Conservation (phyloP, 2,113 vertebrate genomes). For the Rana temporaria region DNA sequence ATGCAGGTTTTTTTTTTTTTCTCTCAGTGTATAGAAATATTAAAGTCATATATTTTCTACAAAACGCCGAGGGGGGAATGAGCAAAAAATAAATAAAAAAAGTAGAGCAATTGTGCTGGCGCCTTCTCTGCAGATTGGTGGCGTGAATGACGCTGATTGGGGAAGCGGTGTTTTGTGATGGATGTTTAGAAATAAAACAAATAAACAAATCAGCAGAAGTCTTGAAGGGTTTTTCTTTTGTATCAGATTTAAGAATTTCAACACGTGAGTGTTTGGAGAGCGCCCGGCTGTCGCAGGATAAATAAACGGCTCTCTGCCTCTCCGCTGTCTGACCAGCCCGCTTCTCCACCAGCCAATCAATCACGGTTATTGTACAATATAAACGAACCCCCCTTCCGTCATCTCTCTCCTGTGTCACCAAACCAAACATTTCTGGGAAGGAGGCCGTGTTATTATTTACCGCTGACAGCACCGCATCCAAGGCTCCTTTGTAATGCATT, state of each 20-base stretch:
- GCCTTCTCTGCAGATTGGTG: not conserved
- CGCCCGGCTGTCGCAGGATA: not conserved
- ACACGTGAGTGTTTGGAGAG: conserved; percentile 12
- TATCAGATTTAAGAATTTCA: conserved; percentile 11
- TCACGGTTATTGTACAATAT: conserved; percentile 22
- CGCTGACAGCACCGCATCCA: no score
- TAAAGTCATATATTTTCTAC: not conserved
- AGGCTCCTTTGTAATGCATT: no score
- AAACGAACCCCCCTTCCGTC: not conserved
- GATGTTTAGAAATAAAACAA: conserved; percentile 8
- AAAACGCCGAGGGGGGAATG: not conserved
- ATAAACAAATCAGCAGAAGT: conserved; percentile 4
- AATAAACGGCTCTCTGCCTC: conserved; percentile 25
- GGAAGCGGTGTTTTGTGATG: not conserved
- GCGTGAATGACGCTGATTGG: not conserved
- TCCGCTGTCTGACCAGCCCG: not conserved
- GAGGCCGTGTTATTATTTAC: no score
- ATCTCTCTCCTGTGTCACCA: not conserved
- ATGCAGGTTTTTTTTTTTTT: not conserved
- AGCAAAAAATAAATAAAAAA: not conserved
- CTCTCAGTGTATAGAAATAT: not conserved
- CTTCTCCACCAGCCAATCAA: conserved; percentile 27
- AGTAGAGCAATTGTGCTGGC: no score
- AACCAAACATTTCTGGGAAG: no score
- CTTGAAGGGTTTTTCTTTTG: not conserved